A percentile compares a stretch with the other conserved stretches of the same genome.
Evolutionary conservation across 2,888 invertebrate genomes (phyloP).

Genomic region (Gortyna flavago): DNA sequence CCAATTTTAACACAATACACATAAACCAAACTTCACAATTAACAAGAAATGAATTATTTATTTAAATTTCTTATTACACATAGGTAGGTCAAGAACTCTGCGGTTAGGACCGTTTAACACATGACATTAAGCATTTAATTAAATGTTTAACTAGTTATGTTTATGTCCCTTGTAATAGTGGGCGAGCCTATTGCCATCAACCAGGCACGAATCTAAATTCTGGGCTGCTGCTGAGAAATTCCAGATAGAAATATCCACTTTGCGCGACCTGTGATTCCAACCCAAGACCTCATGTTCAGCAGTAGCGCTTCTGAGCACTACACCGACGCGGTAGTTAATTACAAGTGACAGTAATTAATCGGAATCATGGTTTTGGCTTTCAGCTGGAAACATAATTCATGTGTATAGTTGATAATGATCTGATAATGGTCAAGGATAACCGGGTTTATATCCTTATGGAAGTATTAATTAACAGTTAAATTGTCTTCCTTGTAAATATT

Average conservation of each 20-base stretch:
- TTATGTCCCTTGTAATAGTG: neutral
- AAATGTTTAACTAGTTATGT: neutral
- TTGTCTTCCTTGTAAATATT: too few species aligned
- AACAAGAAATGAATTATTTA: slow-evolving; percentile 5
- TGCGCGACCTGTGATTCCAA: too few species aligned
- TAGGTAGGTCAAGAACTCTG: slow-evolving; percentile 34
- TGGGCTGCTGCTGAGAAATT: neutral
- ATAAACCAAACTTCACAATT: neutral
- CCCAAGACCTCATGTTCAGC: neutral
- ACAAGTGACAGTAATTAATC: slow-evolving; percentile 41
- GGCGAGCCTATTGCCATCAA: neutral
- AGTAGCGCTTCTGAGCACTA: too few species aligned
- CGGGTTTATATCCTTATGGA: neutral
- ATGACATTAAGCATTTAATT: slow-evolving; percentile 31
- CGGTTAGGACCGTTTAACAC: slow-evolving; percentile 28
- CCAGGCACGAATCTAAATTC: neutral
- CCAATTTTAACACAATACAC: neutral
- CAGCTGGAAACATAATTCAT: slow-evolving; percentile 1
- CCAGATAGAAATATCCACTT: too few species aligned
- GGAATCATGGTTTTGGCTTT: slow-evolving; percentile 17
- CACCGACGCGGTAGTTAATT: neutral
- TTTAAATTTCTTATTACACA: slow-evolving; percentile 15
- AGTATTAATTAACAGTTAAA: too few species aligned
- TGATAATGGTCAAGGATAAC: slow-evolving; percentile 3
- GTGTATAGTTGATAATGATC: slow-evolving; percentile 12